A percentile compares a stretch with the other conserved stretches of the same genome.
Evolutionary conservation across 2,113 vertebrate species (phyloP).

Genomic region (Athene cunicularia): DNA sequence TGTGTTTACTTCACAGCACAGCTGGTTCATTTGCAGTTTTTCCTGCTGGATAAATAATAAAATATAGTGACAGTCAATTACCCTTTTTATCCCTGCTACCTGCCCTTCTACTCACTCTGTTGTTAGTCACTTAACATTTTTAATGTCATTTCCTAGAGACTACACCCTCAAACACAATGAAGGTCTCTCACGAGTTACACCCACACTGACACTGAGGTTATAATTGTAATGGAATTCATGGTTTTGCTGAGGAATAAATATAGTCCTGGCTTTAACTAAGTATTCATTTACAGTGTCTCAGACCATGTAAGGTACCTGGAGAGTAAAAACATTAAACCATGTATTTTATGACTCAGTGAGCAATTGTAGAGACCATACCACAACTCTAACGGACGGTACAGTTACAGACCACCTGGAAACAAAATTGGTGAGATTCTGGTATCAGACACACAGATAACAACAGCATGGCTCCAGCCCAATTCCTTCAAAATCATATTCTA

Average conservation of each 20-base stretch:
- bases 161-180: not conserved
- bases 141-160: not conserved
- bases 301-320: not conserved
- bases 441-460: not conserved
- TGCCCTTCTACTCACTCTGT: not conserved
- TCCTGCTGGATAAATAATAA: not conserved
- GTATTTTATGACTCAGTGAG: not conserved
- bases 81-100: not conserved
- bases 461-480: not conserved
- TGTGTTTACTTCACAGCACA: slow-evolving; percentile 11
- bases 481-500: not conserved
- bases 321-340: rapidly evolving
- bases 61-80: not conserved
- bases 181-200: not conserved
- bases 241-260: not conserved
- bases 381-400: not conserved
- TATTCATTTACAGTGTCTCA: not conserved
- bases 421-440: not conserved
- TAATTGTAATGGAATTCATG: not conserved
- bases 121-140: not conserved
- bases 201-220: not conserved
- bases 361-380: not conserved
- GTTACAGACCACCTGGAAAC: not conserved
- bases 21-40: not conserved
- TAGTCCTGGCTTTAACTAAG: not conserved